Evolutionary conservation across 2,888 invertebrate species (phyloP).

Genomic region (Scaeva pyrastri): DNA sequence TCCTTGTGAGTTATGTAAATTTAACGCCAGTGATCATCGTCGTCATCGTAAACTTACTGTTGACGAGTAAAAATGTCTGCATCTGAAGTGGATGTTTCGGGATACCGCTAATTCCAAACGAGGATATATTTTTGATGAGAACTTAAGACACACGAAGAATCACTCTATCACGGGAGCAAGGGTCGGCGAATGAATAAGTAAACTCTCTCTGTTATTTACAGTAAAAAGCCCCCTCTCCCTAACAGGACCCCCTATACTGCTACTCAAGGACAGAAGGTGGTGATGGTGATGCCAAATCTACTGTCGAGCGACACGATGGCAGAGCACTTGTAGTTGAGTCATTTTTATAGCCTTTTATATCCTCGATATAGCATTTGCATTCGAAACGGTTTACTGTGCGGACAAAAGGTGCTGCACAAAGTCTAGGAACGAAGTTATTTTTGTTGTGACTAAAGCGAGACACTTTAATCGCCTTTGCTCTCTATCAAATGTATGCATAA

Average conservation of each 20-base stretch:
- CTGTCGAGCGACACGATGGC: not conserved
- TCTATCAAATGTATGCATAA: conserved; percentile 18
- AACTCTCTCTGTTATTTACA: too few relatives aligned
- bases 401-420: conserved; percentile 28
- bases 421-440: not conserved
- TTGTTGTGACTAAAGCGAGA: not conserved
- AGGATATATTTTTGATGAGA: conserved; percentile 37
- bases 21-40: conserved; percentile 3
- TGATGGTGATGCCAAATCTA: conserved; percentile 13
- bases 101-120: conserved; percentile 23
- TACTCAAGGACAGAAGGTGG: too few relatives aligned
- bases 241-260: too few relatives aligned
- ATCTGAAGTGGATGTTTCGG: conserved; percentile 30
- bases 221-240: too few relatives aligned
- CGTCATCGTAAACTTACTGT: not conserved
- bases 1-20: conserved; percentile 29
- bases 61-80: conserved; percentile 16
- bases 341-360: not conserved
- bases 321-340: conserved; percentile 3
- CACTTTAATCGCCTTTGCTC: conserved; percentile 9
- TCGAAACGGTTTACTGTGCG: conserved; percentile 36
- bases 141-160: conserved; percentile 52
- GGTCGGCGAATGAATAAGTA: conserved; percentile 5
- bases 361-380: conserved; percentile 40
- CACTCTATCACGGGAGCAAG: conserved; percentile 23